Conservation (phyloP, 2,113 vertebrate species). For the Limnothrissa miodon region DNA sequence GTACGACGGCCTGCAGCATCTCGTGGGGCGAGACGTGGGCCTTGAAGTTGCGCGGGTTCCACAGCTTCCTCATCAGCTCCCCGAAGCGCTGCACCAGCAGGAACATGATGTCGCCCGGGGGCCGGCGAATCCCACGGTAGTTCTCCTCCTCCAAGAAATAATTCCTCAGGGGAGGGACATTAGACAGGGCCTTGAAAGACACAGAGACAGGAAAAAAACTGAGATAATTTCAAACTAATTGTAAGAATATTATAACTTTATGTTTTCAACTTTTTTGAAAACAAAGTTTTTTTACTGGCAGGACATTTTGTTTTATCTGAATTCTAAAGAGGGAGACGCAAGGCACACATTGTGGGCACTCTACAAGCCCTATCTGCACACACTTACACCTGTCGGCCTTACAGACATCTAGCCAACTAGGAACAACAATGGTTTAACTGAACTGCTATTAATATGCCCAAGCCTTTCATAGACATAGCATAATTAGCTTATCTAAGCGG, state of each 20-base stretch:
- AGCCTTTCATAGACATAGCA: background rate
- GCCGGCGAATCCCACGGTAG: slow-evolving; percentile 84
- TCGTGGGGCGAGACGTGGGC: slow-evolving; percentile 96
- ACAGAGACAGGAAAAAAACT: background rate
- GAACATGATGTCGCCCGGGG: slow-evolving; percentile 96
- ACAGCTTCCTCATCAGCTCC: slow-evolving; percentile 95
- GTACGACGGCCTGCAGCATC: slow-evolving; percentile 96
- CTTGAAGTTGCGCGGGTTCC: slow-evolving; percentile 98
- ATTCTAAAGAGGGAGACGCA: background rate
- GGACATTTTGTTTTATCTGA: background rate
- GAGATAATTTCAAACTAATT: background rate
- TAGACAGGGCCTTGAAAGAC: slow-evolving; percentile 83
- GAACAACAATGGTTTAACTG: background rate
- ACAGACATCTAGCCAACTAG: background rate
- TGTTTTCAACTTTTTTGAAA: too few relatives aligned
- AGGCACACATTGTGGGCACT: background rate
- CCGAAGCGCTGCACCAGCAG: slow-evolving; percentile 94
- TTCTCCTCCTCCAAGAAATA: slow-evolving; percentile 97
- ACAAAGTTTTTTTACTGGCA: too few relatives aligned
- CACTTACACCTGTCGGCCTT: background rate
- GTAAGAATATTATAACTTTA: background rate
- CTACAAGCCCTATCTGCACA: background rate
- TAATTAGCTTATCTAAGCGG: background rate
- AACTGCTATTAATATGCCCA: background rate
- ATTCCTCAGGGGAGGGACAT: slow-evolving; percentile 91